Evolutionary conservation across 2,797 vertebrate genomes (phyloP).

Genomic region (Megalops cyprinoides): DNA sequence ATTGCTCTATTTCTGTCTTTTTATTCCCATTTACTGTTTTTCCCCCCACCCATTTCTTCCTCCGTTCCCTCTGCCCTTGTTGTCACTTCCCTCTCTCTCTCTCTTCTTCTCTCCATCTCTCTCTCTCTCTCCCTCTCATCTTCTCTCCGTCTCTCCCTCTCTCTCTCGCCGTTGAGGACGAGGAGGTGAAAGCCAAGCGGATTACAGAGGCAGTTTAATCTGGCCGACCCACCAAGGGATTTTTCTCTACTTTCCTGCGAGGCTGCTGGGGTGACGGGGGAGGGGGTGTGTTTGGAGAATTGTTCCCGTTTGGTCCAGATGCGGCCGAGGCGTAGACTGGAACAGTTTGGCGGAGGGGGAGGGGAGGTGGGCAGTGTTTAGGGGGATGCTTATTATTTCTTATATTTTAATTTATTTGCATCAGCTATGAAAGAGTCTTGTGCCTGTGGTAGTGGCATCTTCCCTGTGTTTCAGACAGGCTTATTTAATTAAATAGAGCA

Average conservation of each 20-base stretch:
- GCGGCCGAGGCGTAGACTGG: slow-evolving; percentile 52
- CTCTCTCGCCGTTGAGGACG: slow-evolving; percentile 64
- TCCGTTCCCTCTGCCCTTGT: slow-evolving; percentile 40
- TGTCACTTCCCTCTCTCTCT: slow-evolving; percentile 34
- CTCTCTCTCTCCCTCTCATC: slow-evolving; percentile 46
- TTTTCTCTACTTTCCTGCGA: slow-evolving; percentile 74
- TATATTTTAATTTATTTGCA: slow-evolving; percentile 73
- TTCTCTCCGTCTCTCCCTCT: slow-evolving; percentile 7
- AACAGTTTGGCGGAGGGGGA: slow-evolving; percentile 23
- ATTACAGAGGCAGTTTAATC: slow-evolving; percentile 83
- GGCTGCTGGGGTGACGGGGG: slow-evolving; percentile 44
- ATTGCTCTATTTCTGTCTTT: slow-evolving; percentile 20
- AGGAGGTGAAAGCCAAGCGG: slow-evolving; percentile 81
- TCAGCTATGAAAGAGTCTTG: slow-evolving; percentile 65
- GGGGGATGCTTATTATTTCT: slow-evolving; percentile 71
- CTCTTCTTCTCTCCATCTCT: slow-evolving; percentile 37
- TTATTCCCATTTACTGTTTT: slow-evolving; percentile 15
- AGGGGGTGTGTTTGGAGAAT: slow-evolving; percentile 48
- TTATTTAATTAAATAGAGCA: background rate
- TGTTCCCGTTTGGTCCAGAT: slow-evolving; percentile 50
- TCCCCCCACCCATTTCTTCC: slow-evolving; percentile 24
- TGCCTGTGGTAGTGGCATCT: slow-evolving; percentile 12
- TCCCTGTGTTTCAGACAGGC: background rate
- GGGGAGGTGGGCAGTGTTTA: slow-evolving; percentile 47
- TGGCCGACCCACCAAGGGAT: slow-evolving; percentile 79